Evolutionary conservation across 2,113 vertebrate species (phyloP).

Genomic region (Tylochromis polylepis): DNA sequence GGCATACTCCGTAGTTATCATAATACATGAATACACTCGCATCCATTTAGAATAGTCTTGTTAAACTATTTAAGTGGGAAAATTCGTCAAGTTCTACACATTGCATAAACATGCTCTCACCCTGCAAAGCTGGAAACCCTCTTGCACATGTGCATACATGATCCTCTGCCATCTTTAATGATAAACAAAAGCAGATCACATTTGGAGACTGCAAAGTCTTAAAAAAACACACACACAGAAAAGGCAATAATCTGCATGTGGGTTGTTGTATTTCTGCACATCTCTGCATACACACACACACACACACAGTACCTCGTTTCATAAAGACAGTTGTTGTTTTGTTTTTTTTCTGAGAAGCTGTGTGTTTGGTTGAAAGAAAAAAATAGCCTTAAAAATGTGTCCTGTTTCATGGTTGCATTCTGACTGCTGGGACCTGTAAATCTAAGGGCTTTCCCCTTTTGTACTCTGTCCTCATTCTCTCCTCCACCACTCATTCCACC

Average conservation of each 20-base stretch:
- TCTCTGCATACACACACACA: neutral
- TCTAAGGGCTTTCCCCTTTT: slow-evolving; percentile 64
- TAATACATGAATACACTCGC: neutral
- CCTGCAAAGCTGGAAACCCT: neutral
- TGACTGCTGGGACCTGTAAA: slow-evolving; percentile 63
- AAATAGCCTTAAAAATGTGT: slow-evolving; percentile 14
- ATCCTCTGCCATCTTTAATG: slow-evolving; percentile 20
- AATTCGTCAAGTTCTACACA: neutral
- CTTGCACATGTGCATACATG: slow-evolving; percentile 33
- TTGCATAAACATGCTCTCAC: slow-evolving; percentile 1
- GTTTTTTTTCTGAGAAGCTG: neutral
- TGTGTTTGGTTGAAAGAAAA: neutral
- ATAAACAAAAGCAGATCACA: slow-evolving; percentile 52
- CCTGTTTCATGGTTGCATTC: slow-evolving; percentile 43
- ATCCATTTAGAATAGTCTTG: neutral
- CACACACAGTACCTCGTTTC: neutral
- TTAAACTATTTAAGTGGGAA: neutral
- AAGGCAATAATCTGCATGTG: slow-evolving; percentile 42
- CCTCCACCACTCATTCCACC: slow-evolving; percentile 69
- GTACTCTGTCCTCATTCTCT: slow-evolving; percentile 66
- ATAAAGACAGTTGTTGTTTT: neutral
- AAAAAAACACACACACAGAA: slow-evolving; percentile 33
- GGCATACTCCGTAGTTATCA: neutral
- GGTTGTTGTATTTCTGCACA: slow-evolving; percentile 4
- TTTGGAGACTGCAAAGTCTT: neutral